Conservation (phyloP, 2,113 vertebrate genomes). For the Benitochromis conjunctus region DNA sequence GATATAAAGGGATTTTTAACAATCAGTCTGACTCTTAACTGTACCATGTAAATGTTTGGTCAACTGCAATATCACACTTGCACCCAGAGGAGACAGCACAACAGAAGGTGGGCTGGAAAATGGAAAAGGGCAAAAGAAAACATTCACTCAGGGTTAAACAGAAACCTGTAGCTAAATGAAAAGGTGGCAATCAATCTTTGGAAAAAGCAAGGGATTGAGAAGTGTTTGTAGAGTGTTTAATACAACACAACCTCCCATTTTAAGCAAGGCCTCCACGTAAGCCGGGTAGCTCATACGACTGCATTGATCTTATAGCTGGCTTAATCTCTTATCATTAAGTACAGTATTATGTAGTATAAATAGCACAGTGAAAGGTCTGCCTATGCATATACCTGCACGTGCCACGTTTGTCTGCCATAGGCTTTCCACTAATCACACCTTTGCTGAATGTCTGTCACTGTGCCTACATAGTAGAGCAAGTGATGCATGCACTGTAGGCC, state of each 20-base stretch:
- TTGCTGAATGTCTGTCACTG: not conserved
- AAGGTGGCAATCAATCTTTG: not conserved
- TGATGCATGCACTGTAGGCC: not conserved
- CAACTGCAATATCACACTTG: not conserved
- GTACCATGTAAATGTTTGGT: not conserved
- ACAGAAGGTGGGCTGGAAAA: not conserved
- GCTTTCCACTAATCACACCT: not conserved
- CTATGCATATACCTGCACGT: not conserved
- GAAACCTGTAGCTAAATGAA: not conserved
- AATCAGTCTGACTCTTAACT: not conserved
- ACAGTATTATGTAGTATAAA: constrained; percentile 32
- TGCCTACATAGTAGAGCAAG: not conserved
- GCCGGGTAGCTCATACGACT: not conserved
- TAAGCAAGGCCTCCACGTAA: not conserved
- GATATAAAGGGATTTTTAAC: not conserved
- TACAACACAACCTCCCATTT: not conserved
- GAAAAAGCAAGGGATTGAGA: not conserved
- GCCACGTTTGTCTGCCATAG: not conserved
- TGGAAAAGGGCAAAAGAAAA: not conserved
- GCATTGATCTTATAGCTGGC: not conserved
- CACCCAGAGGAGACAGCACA: not conserved
- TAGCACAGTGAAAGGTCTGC: constrained; percentile 22
- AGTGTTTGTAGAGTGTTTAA: not conserved
- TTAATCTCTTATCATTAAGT: constrained; percentile 53
- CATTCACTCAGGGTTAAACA: not conserved